A percentile compares a stretch with the other conserved stretches of the same genome.
Evolutionary conservation across 2,113 vertebrate species (phyloP).

Genomic region (Aldabrachelys gigantea): DNA sequence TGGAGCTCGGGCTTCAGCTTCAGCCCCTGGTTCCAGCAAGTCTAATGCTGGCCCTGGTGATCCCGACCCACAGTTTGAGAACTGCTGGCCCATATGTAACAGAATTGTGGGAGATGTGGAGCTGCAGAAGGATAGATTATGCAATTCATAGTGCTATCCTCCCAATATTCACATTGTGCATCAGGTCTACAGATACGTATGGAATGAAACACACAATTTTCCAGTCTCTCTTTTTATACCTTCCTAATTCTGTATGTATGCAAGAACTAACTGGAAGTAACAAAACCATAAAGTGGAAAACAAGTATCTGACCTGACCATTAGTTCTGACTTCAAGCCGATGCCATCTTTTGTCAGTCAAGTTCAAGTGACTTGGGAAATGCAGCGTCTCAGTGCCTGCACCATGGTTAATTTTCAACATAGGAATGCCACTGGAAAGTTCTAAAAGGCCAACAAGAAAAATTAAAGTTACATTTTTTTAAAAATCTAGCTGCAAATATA

Average conservation of each 20-base stretch:
- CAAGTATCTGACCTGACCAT: constrained; percentile 82
- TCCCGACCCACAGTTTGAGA: too few relatives aligned
- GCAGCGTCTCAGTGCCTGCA: constrained; percentile 83
- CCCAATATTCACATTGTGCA: not conserved
- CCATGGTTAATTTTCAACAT: constrained; percentile 89
- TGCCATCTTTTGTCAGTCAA: constrained; percentile 91
- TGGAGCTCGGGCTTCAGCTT: too few relatives aligned
- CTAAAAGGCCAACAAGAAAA: constrained; percentile 66
- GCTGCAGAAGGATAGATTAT: not conserved
- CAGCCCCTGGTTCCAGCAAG: too few relatives aligned
- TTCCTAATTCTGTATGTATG: not conserved
- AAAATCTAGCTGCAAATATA: not conserved
- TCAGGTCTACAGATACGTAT: not conserved
- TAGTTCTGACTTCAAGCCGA: constrained; percentile 87
- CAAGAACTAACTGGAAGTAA: not conserved
- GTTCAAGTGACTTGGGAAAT: constrained; percentile 87
- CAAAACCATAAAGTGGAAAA: not conserved
- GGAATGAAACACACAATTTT: not conserved
- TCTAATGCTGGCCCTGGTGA: too few relatives aligned
- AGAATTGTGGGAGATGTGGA: not conserved
- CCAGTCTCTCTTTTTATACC: not conserved
- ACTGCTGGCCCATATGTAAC: not conserved
- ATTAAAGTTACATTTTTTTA: not conserved
- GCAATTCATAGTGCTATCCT: not conserved
- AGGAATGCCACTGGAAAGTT: constrained; percentile 84